Percentiles rank a stretch among this genome's conserved stretches.
Conservation (phyloP, 2,113 vertebrate species). For the Sturnus vulgaris region DNA sequence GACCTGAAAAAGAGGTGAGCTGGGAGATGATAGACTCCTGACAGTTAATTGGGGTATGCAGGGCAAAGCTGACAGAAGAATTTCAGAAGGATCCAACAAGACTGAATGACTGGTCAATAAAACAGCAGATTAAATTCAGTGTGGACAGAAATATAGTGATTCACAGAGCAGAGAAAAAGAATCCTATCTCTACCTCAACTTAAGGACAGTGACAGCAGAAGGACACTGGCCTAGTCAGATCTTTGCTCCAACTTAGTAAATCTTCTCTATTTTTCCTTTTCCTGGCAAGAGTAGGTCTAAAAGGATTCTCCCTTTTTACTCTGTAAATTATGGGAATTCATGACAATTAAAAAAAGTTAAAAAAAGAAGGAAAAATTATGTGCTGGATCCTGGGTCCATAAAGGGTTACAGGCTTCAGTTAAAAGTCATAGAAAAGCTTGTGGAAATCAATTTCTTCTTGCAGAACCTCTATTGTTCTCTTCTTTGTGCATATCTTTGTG, state of each 20-base stretch:
- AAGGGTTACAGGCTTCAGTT: background rate
- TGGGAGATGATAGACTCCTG: background rate
- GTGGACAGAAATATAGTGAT: background rate
- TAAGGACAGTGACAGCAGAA: background rate
- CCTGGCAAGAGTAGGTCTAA: background rate
- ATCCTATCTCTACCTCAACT: background rate
- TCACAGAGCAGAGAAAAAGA: background rate
- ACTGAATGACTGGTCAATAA: background rate
- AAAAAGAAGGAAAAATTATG: background rate
- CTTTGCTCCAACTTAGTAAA: background rate
- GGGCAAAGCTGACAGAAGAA: background rate
- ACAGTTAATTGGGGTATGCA: background rate
- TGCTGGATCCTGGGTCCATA: background rate
- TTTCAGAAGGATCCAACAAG: background rate
- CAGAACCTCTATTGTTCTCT: background rate
- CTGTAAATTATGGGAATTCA: background rate
- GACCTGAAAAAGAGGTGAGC: background rate
- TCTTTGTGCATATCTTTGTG: background rate
- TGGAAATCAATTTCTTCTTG: background rate
- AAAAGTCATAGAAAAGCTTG: background rate
- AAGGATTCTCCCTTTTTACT: background rate
- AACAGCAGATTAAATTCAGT: background rate
- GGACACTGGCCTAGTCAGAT: background rate
- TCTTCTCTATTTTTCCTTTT: background rate
- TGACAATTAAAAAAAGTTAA: background rate